Conservation (phyloP, 2,888 invertebrate genomes). For the Tanytarsus gracilentus region DNA sequence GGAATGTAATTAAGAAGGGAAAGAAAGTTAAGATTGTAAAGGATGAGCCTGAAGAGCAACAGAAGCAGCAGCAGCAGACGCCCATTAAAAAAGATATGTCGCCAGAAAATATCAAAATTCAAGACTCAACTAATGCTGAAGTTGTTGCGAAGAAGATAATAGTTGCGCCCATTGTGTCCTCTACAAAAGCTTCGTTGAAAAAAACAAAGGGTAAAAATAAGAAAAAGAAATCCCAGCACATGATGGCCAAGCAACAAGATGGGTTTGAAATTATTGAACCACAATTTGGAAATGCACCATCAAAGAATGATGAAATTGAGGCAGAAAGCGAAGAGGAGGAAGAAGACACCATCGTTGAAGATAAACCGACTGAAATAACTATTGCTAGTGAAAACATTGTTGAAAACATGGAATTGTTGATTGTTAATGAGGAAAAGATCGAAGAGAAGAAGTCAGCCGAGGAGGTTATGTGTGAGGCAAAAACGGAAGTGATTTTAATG, state of each 20-base stretch:
- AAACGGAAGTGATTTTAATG: background rate
- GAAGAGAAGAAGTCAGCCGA: background rate
- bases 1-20: constrained; percentile 24
- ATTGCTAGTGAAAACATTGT: background rate
- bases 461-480: background rate
- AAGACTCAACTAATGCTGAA: background rate
- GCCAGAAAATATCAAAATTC: background rate
- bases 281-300: background rate
- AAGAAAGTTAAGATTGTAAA: constrained; percentile 16
- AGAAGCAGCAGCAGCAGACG: background rate
- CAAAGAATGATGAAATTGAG: no score
- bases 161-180: background rate
- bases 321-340: background rate
- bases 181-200: background rate
- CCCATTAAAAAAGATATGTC: background rate
- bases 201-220: constrained; percentile 14
- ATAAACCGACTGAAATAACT: background rate
- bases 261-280: constrained; percentile 23
- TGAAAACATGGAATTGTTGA: background rate
- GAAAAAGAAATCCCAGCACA: constrained; percentile 3
- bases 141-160: background rate
- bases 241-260: constrained; percentile 5
- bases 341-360: background rate
- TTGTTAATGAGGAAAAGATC: background rate
- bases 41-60: background rate